Conservation (phyloP, 2,113 vertebrate species). For the Odocoileus virginianus region DNA sequence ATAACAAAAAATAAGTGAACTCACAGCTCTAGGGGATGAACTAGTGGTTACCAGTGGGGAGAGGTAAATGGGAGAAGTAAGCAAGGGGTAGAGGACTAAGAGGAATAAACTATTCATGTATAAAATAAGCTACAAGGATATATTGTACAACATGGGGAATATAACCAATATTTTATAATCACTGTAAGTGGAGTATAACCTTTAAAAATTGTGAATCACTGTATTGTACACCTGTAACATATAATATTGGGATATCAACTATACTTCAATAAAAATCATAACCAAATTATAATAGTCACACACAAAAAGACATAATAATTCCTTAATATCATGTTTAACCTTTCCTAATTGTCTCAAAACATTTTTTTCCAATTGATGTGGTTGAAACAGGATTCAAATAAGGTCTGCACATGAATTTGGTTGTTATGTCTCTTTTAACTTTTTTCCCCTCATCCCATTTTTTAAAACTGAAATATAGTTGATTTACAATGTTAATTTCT, state of each 20-base stretch:
- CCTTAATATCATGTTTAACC: constrained; percentile 42
- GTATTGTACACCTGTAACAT: background rate
- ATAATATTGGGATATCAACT: background rate
- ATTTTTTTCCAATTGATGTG: constrained; percentile 34
- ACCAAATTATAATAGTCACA: constrained; percentile 8
- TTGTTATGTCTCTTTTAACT: background rate
- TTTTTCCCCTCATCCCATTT: background rate
- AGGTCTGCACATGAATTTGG: background rate
- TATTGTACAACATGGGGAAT: background rate
- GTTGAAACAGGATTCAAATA: constrained; percentile 8
- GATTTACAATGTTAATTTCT: background rate
- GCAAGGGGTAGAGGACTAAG: background rate
- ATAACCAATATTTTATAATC: background rate
- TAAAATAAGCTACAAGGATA: background rate
- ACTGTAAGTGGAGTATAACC: background rate
- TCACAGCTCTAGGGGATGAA: background rate
- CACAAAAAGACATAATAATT: constrained; percentile 48
- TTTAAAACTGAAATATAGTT: background rate
- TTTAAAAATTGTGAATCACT: background rate
- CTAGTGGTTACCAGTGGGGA: background rate
- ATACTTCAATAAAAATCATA: background rate
- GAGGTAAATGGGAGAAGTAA: background rate
- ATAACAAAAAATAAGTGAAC: background rate
- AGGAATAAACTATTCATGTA: background rate
- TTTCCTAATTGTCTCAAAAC: constrained; percentile 48